Conservation (phyloP, 2,797 vertebrate genomes). For the Ptychobarbus kaznakovi region DNA sequence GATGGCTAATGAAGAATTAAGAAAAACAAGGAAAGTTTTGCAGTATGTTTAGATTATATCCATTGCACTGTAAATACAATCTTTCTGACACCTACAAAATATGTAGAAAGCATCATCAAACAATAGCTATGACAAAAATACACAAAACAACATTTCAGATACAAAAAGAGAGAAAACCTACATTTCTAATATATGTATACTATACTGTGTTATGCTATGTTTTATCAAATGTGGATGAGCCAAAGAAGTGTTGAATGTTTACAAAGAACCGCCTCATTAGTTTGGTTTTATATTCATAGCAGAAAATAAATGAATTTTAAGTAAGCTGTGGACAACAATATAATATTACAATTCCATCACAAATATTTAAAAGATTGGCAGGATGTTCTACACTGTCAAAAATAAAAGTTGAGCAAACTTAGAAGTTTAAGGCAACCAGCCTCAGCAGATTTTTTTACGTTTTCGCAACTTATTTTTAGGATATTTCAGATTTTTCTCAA, state of each 20-base stretch:
- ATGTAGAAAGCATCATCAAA: not conserved
- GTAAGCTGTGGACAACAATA: not conserved
- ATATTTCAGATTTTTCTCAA: no score
- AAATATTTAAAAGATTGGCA: not conserved
- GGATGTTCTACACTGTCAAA: not conserved
- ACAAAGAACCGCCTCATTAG: not conserved
- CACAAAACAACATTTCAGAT: not conserved
- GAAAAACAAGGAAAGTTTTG: not conserved
- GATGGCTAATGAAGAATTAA: no score
- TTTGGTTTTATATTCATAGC: not conserved
- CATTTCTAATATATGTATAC: constrained; percentile 3
- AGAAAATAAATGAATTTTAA: not conserved
- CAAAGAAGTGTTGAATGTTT: not conserved
- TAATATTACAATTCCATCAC: not conserved
- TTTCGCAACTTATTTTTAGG: no score
- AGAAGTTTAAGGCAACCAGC: no score
- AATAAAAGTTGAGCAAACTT: no score
- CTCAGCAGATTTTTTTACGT: no score
- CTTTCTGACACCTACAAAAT: constrained; percentile 4
- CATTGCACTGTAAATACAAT: not conserved
- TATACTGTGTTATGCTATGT: not conserved
- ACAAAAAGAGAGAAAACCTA: constrained; percentile 13
- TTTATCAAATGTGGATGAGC: not conserved
- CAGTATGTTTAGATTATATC: not conserved
- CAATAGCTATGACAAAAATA: constrained; percentile 20